Evolutionary conservation across 1,140 invertebrate species (phyloP).

Genomic region (Pissodes strobi): DNA sequence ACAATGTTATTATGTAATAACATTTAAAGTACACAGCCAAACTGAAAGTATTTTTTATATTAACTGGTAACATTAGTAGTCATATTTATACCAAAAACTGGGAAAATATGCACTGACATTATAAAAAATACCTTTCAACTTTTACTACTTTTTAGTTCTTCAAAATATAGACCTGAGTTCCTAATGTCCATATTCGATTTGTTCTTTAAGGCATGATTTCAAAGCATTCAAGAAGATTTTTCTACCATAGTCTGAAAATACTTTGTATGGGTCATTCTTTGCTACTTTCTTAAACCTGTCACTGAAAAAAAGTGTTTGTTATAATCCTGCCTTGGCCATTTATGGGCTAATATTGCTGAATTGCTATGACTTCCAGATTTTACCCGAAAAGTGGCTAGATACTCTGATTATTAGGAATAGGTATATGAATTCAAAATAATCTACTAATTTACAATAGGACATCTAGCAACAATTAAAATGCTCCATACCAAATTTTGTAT

Average conservation of each 20-base stretch:
- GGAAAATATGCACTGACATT: conserved; percentile 5
- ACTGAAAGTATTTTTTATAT: conserved; percentile 9
- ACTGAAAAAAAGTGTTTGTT: conserved; percentile 30
- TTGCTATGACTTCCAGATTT: not conserved
- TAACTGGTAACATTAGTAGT: not conserved
- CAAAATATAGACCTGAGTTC: not conserved
- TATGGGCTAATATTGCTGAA: not conserved
- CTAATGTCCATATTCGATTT: conserved; percentile 41
- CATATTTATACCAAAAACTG: conserved; percentile 1
- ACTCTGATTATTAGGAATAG: no score
- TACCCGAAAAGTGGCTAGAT: not conserved
- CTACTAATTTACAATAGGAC: no score
- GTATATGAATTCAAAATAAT: no score
- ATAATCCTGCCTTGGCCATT: not conserved
- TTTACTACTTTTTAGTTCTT: not conserved
- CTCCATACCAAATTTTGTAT: no score
- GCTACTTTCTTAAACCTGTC: conserved; percentile 36
- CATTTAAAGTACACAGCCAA: not conserved
- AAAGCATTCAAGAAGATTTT: conserved; percentile 42
- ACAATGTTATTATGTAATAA: conserved; percentile 25
- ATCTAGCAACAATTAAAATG: no score
- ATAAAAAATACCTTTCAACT: conserved; percentile 9
- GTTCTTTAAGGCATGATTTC: conserved; percentile 38
- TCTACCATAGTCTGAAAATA: conserved; percentile 44
- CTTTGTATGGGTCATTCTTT: conserved; percentile 41